phyloP scores from a whole-genome alignment of 2,797 vertebrate genomes.

The Siniperca obscura region DNA sequence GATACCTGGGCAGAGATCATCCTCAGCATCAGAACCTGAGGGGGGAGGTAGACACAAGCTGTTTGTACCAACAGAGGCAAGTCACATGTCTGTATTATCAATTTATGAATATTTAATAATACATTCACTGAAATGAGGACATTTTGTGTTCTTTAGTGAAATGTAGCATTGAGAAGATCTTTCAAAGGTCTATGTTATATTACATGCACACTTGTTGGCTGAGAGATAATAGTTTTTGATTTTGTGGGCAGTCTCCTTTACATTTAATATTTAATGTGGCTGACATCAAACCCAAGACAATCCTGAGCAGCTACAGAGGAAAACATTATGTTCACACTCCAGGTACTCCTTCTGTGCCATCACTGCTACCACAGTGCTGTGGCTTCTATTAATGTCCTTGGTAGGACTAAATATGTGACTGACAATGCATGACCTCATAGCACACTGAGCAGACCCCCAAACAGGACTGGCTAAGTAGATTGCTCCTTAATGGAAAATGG shows the following conservation, averaged over 20 bases:
- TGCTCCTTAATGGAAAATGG: slow-evolving; percentile 65
- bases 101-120: neutral
- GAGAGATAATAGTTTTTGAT: neutral
- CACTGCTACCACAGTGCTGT: slow-evolving; percentile 14
- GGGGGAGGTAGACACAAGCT: slow-evolving; percentile 36
- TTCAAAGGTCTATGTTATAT: neutral
- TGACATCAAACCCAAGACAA: neutral
- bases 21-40: slow-evolving; percentile 92
- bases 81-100: neutral
- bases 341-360: slow-evolving; percentile 3
- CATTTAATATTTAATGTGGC: neutral
- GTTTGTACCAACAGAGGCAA: neutral
- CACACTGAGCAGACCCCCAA: slow-evolving; percentile 63
- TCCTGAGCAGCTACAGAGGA: slow-evolving; percentile 6
- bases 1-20: slow-evolving; percentile 89
- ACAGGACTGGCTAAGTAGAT: slow-evolving; percentile 76
- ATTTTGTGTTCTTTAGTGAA: neutral
- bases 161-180: neutral
- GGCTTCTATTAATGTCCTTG: slow-evolving; percentile 59
- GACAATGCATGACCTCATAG: slow-evolving; percentile 71
- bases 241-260: neutral
- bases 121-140: neutral
- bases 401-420: slow-evolving; percentile 55
- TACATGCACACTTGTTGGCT: neutral
- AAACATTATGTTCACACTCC: slow-evolving; percentile 11